A percentile compares a stretch with the other conserved stretches of the same genome.
These are phyloP conservation scores for Isurus oxyrinchus DNA, from an alignment of 2,113 vertebrate genomes.

Conservation along the genomic window DNA sequence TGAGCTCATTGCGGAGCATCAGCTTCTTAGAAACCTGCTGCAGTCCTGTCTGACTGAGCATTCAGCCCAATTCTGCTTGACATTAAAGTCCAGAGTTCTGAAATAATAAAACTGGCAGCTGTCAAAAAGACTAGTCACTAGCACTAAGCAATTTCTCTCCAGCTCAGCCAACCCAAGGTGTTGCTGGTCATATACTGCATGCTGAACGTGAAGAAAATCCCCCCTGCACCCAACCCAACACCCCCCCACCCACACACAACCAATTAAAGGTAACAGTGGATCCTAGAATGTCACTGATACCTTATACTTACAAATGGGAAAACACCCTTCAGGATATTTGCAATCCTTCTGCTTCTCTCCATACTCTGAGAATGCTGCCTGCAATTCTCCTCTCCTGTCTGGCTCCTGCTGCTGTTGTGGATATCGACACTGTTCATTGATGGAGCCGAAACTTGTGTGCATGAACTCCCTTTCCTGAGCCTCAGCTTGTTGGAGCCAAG, in stretches of 20 bases:
- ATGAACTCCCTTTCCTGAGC: background rate
- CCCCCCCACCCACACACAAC: background rate
- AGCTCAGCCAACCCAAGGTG: background rate
- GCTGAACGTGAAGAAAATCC: background rate
- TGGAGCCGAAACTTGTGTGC: slow-evolving; percentile 9
- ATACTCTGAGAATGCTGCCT: background rate
- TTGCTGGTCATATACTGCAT: background rate
- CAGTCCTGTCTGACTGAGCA: background rate
- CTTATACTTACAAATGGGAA: slow-evolving; percentile 20
- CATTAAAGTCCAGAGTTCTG: background rate
- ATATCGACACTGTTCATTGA: slow-evolving; percentile 3
- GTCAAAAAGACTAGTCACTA: background rate
- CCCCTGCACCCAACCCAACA: background rate
- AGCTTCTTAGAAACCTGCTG: background rate
- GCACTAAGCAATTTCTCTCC: background rate
- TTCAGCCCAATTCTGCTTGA: background rate
- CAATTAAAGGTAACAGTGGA: background rate
- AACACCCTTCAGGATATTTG: slow-evolving; percentile 1
- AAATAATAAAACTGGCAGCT: background rate
- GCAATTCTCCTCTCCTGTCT: background rate
- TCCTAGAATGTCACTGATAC: background rate
- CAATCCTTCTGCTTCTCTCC: slow-evolving; percentile 13
- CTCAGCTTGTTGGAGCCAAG: slow-evolving; percentile 22
- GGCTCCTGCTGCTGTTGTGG: background rate
- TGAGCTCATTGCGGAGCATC: background rate